Base-by-base conservation (phyloP, 1,140 invertebrate species). In the Sycobia sp. region DNA sequence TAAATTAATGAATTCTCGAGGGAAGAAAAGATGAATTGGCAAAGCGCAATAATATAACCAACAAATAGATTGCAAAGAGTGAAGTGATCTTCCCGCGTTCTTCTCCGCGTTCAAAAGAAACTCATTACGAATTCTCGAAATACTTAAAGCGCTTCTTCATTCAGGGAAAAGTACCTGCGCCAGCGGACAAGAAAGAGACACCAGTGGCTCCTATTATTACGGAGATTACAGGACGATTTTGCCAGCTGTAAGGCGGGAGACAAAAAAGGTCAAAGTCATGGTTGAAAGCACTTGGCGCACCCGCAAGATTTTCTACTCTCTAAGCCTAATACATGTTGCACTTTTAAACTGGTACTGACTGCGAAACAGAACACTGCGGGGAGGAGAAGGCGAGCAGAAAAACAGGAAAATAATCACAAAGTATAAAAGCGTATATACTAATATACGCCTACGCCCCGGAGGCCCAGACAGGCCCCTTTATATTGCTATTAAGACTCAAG, bases 361-460 rank as follows among this genome's bases (percentile, higher is more conserved):
- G n/a, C n/a, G n/a, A n/a, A n/a, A n/a, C n/a, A n/a, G n/a, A n/a
- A n/a, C n/a, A n/a, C n/a, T n/a, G n/a, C n/a, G n/a, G n/a, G n/a
- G n/a, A 14, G 27, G 25, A 29, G 20, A 49, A 49, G 27, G 23
- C 27, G 14, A 32, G 16, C 29, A 49, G 8, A 32, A 49, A 49
- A 49, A 32, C 27, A 14, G 20, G n/a, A 18, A 4, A 49, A n/a
- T n/a, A n/a, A n/a, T n/a, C 32, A 10, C 13, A 3, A 25, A 47
- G 44, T 25, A 27, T 14, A 47, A n/a, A n/a, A 4, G 23, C 44
- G 16, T 10, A 5, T 10, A 20, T 10, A 32, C 63, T 62, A 69
- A 67, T 65, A 69, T 67, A 71, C 71, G 70, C 70, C 73, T 74
- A 70, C 70, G 69, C 71, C 71, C 71, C 59, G 66, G 57, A 73